Evolutionary conservation across 2,113 vertebrate species (phyloP).

Genomic region (Donacobius atricapilla): DNA sequence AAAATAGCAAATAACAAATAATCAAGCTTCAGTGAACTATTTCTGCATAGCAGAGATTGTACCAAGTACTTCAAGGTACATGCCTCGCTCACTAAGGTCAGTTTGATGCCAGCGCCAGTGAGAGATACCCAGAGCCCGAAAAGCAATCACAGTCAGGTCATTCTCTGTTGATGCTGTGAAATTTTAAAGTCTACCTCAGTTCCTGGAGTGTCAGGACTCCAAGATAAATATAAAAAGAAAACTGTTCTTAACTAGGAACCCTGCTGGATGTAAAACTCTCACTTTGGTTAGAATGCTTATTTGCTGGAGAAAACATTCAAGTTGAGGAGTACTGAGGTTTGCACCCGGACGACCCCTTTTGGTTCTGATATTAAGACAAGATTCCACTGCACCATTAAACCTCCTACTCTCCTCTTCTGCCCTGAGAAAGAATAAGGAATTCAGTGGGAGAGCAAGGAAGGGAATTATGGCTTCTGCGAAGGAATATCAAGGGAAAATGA

Average conservation of each 20-base stretch:
- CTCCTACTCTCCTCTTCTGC: background rate
- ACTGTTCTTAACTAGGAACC: background rate
- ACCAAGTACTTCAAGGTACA: background rate
- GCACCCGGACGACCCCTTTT: fast-evolving
- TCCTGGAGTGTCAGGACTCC: background rate
- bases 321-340: background rate
- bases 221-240: background rate
- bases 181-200: background rate
- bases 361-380: background rate
- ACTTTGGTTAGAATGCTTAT: background rate
- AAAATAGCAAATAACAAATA: background rate
- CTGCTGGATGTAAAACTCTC: background rate
- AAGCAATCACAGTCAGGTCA: background rate
- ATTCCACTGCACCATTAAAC: background rate
- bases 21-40: background rate
- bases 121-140: background rate
- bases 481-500: background rate
- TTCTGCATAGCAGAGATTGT: background rate
- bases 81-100: background rate
- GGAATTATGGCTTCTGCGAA: background rate
- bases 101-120: background rate
- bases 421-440: background rate
- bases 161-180: background rate
- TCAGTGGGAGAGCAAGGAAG: background rate
- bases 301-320: background rate